These are phyloP conservation scores for Dicaeum eximium DNA, from an alignment of 2,113 vertebrate species.

Conservation along the genomic window DNA sequence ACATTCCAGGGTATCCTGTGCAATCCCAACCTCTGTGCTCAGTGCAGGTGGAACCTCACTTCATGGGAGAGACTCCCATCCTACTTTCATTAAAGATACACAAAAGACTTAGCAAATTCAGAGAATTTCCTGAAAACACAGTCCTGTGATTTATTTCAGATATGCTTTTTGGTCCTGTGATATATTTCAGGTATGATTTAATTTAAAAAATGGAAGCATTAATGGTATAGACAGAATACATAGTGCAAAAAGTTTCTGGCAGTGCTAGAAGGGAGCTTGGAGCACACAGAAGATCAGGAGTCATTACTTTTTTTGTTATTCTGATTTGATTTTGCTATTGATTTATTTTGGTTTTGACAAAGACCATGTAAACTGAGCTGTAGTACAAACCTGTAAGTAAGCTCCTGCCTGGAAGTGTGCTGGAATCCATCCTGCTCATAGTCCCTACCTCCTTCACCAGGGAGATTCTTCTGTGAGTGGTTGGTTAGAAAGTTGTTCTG, in stretches of 20 bases:
- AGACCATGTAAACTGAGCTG: neutral
- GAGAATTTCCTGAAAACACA: neutral
- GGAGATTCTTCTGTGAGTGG: neutral
- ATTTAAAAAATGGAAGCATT: neutral
- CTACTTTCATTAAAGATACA: neutral
- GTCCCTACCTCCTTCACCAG: neutral
- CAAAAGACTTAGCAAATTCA: neutral
- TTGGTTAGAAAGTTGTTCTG: neutral
- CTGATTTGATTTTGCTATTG: neutral
- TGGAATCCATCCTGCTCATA: neutral
- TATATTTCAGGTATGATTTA: neutral
- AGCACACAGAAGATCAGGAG: neutral
- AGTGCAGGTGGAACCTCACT: neutral
- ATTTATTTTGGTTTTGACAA: neutral
- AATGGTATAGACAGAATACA: neutral
- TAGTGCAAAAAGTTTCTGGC: neutral
- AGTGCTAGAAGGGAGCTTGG: neutral
- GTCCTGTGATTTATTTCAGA: neutral
- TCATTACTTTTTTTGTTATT: neutral
- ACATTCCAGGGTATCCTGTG: neutral
- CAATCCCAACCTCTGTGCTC: neutral
- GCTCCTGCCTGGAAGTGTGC: neutral
- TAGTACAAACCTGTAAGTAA: neutral
- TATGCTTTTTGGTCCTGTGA: neutral
- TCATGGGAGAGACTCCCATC: neutral